These are phyloP conservation scores for Drosophila nikananu DNA, from an alignment of 1,140 invertebrate species.

Conservation along the genomic window DNA sequence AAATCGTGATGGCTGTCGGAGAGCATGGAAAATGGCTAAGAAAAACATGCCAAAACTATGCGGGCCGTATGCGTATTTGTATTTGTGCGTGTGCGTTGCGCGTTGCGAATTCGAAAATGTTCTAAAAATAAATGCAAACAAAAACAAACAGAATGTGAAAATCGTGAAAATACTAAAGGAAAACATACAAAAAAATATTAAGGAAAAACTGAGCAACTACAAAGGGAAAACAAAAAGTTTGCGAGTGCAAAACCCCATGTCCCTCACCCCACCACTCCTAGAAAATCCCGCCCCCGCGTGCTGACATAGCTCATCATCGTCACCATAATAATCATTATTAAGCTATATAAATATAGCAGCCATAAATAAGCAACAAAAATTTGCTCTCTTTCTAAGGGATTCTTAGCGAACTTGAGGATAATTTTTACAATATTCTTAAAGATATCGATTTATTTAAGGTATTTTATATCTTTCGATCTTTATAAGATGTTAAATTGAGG, in stretches of 20 bases:
- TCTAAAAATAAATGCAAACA: slow-evolving; percentile 80
- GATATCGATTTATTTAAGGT: not conserved
- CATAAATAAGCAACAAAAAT: slow-evolving; percentile 29
- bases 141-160: slow-evolving; percentile 65
- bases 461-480: not conserved
- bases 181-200: slow-evolving; percentile 20
- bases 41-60: slow-evolving; percentile 64
- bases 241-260: slow-evolving; percentile 19
- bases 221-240: slow-evolving; percentile 23
- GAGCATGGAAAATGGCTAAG: slow-evolving; percentile 50
- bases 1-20: slow-evolving; percentile 32
- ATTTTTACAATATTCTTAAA: not conserved
- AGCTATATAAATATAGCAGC: slow-evolving; percentile 62
- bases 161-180: slow-evolving; percentile 50
- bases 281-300: slow-evolving; percentile 16
- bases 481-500: not conserved
- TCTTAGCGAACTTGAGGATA: too few species aligned
- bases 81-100: slow-evolving; percentile 54
- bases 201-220: slow-evolving; percentile 58
- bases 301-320: slow-evolving; percentile 49
- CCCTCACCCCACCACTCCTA: not conserved
- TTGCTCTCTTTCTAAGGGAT: not conserved
- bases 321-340: slow-evolving; percentile 43
- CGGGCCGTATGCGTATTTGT: slow-evolving; percentile 36
- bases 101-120: slow-evolving; percentile 76